A percentile compares a stretch with the other conserved stretches of the same genome.
These are phyloP conservation scores for Catocala fraxini DNA, from an alignment of 2,888 invertebrate species.

Conservation along the genomic window DNA sequence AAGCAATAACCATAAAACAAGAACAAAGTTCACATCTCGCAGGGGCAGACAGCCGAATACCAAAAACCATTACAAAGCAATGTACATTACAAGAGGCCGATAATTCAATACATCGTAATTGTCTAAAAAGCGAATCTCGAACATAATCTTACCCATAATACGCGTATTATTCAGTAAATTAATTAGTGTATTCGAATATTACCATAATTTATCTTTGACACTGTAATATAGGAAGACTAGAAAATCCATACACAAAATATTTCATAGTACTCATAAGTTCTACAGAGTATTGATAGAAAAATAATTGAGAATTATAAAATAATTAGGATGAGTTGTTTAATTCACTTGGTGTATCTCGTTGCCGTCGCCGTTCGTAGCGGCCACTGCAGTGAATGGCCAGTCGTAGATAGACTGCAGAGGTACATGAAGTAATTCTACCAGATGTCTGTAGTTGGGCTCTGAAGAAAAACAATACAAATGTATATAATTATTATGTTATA, in stretches of 20 bases:
- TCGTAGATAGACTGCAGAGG: conserved; percentile 95
- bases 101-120: neutral
- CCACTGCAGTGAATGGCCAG: conserved; percentile 74
- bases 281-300: conserved; percentile 43
- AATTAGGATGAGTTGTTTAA: conserved; percentile 46
- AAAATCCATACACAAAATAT: conserved; percentile 47
- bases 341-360: conserved; percentile 60
- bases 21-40: no score
- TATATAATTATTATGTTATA: neutral
- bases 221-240: conserved; percentile 53
- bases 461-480: conserved; percentile 67
- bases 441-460: conserved; percentile 94
- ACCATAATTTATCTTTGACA: conserved; percentile 51
- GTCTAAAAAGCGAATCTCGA: no score
- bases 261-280: conserved; percentile 38
- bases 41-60: no score
- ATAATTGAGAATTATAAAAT: conserved; percentile 41
- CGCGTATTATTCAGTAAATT: conserved; percentile 3
- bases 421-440: conserved; percentile 95
- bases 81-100: no score
- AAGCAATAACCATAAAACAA: no score
- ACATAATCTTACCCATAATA: neutral
- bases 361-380: conserved; percentile 72
- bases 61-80: no score
- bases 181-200: conserved; percentile 3